A percentile compares a stretch with the other conserved stretches of the same genome.
These are phyloP conservation scores for Cyanistes caeruleus DNA, from an alignment of 2,113 vertebrate genomes.

Conservation along the genomic window DNA sequence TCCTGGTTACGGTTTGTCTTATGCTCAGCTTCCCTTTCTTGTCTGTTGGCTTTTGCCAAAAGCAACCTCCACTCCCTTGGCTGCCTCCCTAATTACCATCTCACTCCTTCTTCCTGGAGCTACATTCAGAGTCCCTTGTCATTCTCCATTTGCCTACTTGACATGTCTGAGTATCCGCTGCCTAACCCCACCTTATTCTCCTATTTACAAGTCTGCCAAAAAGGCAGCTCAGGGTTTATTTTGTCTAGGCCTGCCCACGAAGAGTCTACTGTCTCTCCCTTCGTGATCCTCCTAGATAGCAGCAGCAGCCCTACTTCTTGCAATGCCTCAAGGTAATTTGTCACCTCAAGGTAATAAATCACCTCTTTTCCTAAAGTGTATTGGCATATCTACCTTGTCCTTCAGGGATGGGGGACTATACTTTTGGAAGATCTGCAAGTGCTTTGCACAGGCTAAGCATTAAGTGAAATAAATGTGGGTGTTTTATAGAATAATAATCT, in stretches of 20 bases:
- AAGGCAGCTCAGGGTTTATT: neutral
- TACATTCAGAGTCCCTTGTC: neutral
- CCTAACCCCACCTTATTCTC: neutral
- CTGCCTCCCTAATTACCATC: neutral
- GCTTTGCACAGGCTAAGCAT: neutral
- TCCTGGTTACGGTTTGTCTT: neutral
- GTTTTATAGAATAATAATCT: neutral
- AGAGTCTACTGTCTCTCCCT: neutral
- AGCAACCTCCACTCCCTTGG: neutral
- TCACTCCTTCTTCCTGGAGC: neutral
- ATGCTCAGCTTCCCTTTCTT: accelerated
- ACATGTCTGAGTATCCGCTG: neutral
- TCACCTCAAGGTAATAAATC: neutral
- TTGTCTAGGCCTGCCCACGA: neutral
- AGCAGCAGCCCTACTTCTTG: neutral
- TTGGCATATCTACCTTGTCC: neutral
- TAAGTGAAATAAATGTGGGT: neutral
- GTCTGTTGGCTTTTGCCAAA: neutral
- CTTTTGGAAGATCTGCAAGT: neutral
- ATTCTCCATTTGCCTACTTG: neutral
- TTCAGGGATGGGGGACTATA: neutral
- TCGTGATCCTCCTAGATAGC: neutral
- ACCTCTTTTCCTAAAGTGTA: neutral
- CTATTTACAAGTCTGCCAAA: neutral
- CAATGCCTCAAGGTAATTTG: neutral